Base-by-base conservation (phyloP, 2,113 vertebrate genomes). In the Felis chaus region DNA sequence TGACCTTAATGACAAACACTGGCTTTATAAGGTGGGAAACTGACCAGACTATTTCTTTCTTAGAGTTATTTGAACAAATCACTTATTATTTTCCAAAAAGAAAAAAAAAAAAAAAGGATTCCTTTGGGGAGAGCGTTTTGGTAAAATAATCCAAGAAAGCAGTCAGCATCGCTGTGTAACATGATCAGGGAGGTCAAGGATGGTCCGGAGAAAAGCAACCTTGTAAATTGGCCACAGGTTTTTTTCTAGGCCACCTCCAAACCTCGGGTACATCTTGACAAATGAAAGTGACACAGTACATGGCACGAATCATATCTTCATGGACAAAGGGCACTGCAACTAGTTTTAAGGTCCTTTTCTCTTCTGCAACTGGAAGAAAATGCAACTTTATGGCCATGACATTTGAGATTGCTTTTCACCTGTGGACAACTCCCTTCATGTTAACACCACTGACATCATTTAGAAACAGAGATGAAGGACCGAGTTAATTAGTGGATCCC, bases 161-260 rank as follows among this genome's bases (percentile, higher is more conserved):
- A 89, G 95, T 78, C 19, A 97, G 18, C 9, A 48, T 74, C 50
- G 95, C 69, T 33, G 85, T 89, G 63, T 39, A 36, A 93, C 41
- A 83, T 41, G 63, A 45, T 45, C 36, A 94, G n/a, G 87, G 74
- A 97, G 71, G 95, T 95, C 78, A 76, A 78, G 87, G 41, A 21
- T 8, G 88, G 78, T 76, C 8, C 61, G 92, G 95, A 98, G 92
- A 79, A 93, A 96, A 74, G 96, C 69, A 85, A 74, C 0, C 63
- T 95, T 39, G 9, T 53, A 63, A 69, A 29, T 6, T 48, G 81
- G 61, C 87, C 61, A 74, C 25, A 61, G 23, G 36, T 31, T 45
- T 63, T 91, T 65, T 48, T 61, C 55, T 68, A 91, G 71, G 85
- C 55, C n/a, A 63, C 41, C 73, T 76, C 48, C 76, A 87, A 89